Conservation (phyloP, 1,140 invertebrate species). For the Cryptotermes secundus region DNA sequence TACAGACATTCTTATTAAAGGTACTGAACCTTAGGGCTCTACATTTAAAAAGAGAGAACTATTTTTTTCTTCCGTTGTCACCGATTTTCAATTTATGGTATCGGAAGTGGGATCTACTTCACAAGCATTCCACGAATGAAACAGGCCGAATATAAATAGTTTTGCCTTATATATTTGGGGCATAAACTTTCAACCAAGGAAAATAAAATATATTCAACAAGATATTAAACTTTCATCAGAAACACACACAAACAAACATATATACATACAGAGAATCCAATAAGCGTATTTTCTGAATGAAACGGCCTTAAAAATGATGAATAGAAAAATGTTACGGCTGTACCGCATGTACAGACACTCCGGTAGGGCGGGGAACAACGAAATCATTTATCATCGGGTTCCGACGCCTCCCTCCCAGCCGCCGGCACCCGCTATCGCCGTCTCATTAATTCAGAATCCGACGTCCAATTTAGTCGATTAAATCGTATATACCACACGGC, state of each 20-base stretch:
- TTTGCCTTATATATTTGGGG: too few species aligned
- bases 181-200: not conserved
- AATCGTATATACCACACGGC: not conserved
- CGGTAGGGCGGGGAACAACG: not conserved
- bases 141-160: too few species aligned
- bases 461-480: constrained; percentile 12
- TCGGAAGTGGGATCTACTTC: too few species aligned
- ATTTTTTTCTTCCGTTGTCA: too few species aligned
- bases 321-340: not conserved
- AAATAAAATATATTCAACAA: not conserved
- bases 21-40: too few species aligned
- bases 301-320: not conserved
- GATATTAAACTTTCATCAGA: not conserved
- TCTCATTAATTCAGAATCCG: constrained; percentile 12
- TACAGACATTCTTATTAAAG: too few species aligned
- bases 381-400: not conserved
- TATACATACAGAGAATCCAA: not conserved
- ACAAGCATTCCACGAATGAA: too few species aligned
- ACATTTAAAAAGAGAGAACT: too few species aligned
- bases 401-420: not conserved
- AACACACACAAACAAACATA: not conserved
- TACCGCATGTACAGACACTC: not conserved
- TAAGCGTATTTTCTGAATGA: not conserved
- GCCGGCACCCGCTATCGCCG: not conserved
- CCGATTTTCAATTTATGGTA: too few species aligned